Conservation (phyloP, 2,888 invertebrate species). For the Troides helena region DNA sequence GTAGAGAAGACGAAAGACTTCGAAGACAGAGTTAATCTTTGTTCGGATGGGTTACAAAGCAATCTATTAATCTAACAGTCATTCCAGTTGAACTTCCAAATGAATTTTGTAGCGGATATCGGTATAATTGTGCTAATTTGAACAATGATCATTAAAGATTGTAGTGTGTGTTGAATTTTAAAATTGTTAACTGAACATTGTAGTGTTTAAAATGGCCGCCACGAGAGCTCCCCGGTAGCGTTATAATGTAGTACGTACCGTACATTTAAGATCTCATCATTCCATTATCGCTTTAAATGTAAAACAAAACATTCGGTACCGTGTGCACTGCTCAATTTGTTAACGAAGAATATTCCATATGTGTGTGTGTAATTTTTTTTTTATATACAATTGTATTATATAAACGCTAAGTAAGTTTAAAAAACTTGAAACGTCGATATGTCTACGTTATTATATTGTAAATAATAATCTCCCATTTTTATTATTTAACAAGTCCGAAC, state of each 20-base stretch:
- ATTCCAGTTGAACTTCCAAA: conserved; percentile 73
- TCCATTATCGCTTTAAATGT: conserved; percentile 68
- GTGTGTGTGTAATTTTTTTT: conserved; percentile 23
- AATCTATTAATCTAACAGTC: conserved; percentile 55
- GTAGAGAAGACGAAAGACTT: conserved; percentile 24
- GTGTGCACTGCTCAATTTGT: conserved; percentile 56
- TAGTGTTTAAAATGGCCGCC: conserved; percentile 8
- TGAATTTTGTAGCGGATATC: conserved; percentile 29
- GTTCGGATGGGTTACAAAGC: conserved; percentile 35
- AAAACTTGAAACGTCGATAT: conserved; percentile 48
- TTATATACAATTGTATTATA: conserved; percentile 50
- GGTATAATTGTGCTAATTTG: too few species aligned
- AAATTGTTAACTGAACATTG: conserved; percentile 13
- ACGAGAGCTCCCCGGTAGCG: conserved; percentile 29
- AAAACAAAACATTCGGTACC: conserved; percentile 51
- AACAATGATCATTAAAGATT: too few species aligned
- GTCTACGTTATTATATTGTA: conserved; percentile 49
- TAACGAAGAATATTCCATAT: conserved; percentile 44
- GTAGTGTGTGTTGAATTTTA: background rate
- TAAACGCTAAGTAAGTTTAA: conserved; percentile 50
- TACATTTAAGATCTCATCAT: conserved; percentile 74
- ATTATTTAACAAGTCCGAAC: conserved; percentile 43
- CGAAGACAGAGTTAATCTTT: conserved; percentile 54
- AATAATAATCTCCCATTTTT: conserved; percentile 49
- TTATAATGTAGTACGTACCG: conserved; percentile 27